Conservation (phyloP, 1,140 invertebrate species). For the Drosophila pruinosa region DNA sequence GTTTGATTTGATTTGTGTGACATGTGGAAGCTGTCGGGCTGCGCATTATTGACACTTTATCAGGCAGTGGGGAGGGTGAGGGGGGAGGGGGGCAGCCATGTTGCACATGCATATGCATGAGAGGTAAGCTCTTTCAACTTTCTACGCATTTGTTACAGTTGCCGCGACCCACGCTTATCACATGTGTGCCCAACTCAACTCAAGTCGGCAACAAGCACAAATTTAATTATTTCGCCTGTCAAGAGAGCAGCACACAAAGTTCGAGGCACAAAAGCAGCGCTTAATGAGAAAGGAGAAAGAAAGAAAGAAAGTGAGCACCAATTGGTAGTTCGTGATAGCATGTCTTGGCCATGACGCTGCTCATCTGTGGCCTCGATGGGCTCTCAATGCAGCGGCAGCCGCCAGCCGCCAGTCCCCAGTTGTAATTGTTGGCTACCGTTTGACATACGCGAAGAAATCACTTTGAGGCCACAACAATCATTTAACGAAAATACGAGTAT, state of each 20-base stretch:
- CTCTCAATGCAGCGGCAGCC: slow-evolving; percentile 24
- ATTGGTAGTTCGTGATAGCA: slow-evolving; percentile 70
- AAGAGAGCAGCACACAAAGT: slow-evolving; percentile 23
- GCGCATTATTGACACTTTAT: slow-evolving; percentile 71
- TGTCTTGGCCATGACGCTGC: slow-evolving; percentile 61
- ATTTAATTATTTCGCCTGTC: slow-evolving; percentile 78
- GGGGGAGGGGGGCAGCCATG: too few species aligned
- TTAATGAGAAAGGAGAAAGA: slow-evolving; percentile 66
- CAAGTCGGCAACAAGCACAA: too few species aligned
- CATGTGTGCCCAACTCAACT: slow-evolving; percentile 37
- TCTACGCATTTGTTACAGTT: slow-evolving; percentile 78
- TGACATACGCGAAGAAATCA: slow-evolving; percentile 18
- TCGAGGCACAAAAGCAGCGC: slow-evolving; percentile 64
- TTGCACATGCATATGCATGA: slow-evolving; percentile 46
- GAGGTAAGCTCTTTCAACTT: slow-evolving; percentile 35
- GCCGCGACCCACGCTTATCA: slow-evolving; percentile 58
- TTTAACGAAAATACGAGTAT: slow-evolving; percentile 22
- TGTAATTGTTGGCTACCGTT: slow-evolving; percentile 59
- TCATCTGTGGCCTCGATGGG: slow-evolving; percentile 49
- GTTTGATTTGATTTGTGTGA: slow-evolving; percentile 75
- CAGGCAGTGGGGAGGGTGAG: too few species aligned
- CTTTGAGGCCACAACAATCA: slow-evolving; percentile 13
- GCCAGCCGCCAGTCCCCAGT: too few species aligned
- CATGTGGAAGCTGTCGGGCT: slow-evolving; percentile 68
- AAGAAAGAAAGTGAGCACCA: slow-evolving; percentile 60